Evolutionary conservation across 2,888 invertebrate species (phyloP).

Genomic region (Eledone cirrhosa): DNA sequence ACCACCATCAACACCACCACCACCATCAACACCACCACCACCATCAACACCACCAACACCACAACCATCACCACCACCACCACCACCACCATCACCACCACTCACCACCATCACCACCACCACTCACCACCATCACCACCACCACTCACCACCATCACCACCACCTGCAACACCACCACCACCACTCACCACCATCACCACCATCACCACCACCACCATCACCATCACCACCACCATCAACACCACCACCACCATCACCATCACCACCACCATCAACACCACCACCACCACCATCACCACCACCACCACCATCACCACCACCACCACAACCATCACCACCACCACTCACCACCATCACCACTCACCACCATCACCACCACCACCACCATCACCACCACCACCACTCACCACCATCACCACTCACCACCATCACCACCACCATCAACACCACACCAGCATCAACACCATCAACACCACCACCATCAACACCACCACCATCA

Average conservation of each 20-base stretch:
- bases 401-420: neutral
- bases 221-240: neutral
- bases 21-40: neutral
- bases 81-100: neutral
- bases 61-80: neutral
- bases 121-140: neutral
- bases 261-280: neutral
- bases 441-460: no score
- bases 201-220: neutral
- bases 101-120: neutral
- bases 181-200: neutral
- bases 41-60: neutral
- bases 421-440: no score
- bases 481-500: no score
- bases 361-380: neutral
- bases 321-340: neutral
- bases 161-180: no score
- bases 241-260: neutral
- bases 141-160: no score
- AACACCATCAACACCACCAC: no score
- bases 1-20: neutral
- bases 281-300: slow-evolving; percentile 6
- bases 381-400: neutral
- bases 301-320: neutral
- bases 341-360: no score